phyloP scores from a whole-genome alignment of 2,113 vertebrate species.

The Chloroceryle aenea region DNA sequence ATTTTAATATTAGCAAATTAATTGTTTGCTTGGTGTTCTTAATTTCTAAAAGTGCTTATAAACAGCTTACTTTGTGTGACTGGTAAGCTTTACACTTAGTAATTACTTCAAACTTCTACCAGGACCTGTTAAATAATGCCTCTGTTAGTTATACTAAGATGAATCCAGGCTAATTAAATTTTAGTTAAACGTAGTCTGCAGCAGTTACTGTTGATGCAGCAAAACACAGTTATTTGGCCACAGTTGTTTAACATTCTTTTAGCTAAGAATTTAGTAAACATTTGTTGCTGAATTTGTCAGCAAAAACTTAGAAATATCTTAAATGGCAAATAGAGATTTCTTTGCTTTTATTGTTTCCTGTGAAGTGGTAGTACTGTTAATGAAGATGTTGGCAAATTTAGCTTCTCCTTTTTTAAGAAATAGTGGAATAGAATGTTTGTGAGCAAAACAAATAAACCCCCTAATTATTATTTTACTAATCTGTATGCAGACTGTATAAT shows the following conservation, averaged over 20 bases:
- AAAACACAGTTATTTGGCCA: slow-evolving; percentile 6
- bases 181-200: slow-evolving; percentile 27
- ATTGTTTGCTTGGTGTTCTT: not conserved
- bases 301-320: not conserved
- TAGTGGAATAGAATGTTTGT: not conserved
- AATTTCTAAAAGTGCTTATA: not conserved
- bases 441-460: not conserved
- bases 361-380: not conserved
- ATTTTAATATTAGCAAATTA: not conserved
- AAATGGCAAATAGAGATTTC: not conserved
- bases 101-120: slow-evolving; percentile 25
- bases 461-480: not conserved
- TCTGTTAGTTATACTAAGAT: not conserved
- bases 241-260: not conserved
- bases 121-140: slow-evolving; percentile 41
- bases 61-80: not conserved
- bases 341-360: slow-evolving; percentile 21
- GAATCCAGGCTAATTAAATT: slow-evolving; percentile 38
- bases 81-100: not conserved
- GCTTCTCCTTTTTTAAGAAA: not conserved
- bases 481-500: not conserved
- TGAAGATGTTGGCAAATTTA: slow-evolving; percentile 2
- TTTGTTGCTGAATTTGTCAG: not conserved
- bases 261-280: not conserved
- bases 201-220: slow-evolving; percentile 23